Base-by-base conservation (phyloP, 92 coral and sea anemone genomes). In the Palythoa grandiflora region DNA sequence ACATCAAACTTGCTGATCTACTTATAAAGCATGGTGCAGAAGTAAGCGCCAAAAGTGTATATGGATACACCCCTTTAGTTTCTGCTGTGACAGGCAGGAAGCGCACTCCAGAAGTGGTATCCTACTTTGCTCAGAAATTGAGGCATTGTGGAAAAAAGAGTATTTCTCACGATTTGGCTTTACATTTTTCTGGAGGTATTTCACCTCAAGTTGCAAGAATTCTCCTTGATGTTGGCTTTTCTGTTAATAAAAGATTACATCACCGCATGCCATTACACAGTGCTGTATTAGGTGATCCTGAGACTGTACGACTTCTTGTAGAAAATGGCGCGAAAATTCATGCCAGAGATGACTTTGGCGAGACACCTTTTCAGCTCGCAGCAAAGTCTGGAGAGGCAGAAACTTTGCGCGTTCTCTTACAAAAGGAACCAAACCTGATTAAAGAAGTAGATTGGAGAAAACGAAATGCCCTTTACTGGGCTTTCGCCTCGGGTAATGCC, bases 11-110 rank as follows among this genome's bases (percentile, higher is more conserved):
- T n/a, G 86, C 75, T 21, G 86, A 81, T 63, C 51, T 81, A 55
- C 75, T 81, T 38, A 61, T 81, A 48, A n/a, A 36, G 17, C 75
- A 81, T 81, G 86, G 86, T 9, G 86, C 86, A 35, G 48, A 61
- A 17, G 51, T 81, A 68, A 59, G 53, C 17, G 51, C 74, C 36
- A 81, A 17, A 38, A 39, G 20, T 39, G 9, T 11, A 36, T 1
- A 8, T 81, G 86, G 86, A n/a, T 38, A 61, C 50, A 81, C 86
- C 5, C 86, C 86, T 0, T 68, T 81, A 55, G 84, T 57, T 53
- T 47, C 17, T 47, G 51, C 59, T 3, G 70, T 79, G 70, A 79
- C 13, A 7, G 59, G 84, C 14, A 57, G 10, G 7, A 79, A 79
- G 38, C 39, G 40, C 21, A 68, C 37, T 21, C 38, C 70, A 21